Base-by-base conservation (phyloP, 2,113 vertebrate species). In the Corvus moneduloides region DNA sequence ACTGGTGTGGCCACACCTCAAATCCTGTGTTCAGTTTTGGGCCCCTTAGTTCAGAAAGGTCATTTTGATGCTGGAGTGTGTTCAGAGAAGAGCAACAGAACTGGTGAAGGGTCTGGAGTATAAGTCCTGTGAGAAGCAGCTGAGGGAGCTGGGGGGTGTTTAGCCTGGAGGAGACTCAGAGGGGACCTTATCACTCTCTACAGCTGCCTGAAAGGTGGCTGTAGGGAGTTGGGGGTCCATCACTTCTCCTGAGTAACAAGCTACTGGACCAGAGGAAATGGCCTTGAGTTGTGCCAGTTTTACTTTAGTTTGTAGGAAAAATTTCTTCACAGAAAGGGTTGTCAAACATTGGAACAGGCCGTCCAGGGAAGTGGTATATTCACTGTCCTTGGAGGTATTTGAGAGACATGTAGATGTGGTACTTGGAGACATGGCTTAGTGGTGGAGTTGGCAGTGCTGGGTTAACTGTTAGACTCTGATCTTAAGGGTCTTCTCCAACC, bases 1-100 rank as follows among this genome's bases (percentile, higher is more conserved):
- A 28, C 11, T 52, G 51, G 0, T 11, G 49, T 43, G 56, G 27
- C 6, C 3, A 13, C 26, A 43, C 4, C 22, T 75, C 0, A 0
- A 61, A 6, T 61, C 1, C 22, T 55, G 19, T n/a, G 17, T 48
- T 1, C 14, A 48, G 21, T 22, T 66, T 5, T 35, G 9, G 14
- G 11, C 10, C 9, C 14, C 10, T 44, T 17, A 39, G 5, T 32
- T 13, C 12, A 33, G 22, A 30, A 69, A 33, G 19, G 4, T 39
- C 10, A 19, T 52, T 44, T 3, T 35, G 20, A 10, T 52, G 28
- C 30, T 92, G 30, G 17, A 58, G 3, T 2, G 7, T 13, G 10
- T 37, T 18, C 52, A 83, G 16, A 54, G n/a, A 54, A 48, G 17
- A 6, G 12, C n/a, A 54, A 2, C 0, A 0, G 9, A 66, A 6